These are phyloP conservation scores for Sylvilagus floridanus DNA, from an alignment of 2,797 vertebrate species.

Conservation along the genomic window DNA sequence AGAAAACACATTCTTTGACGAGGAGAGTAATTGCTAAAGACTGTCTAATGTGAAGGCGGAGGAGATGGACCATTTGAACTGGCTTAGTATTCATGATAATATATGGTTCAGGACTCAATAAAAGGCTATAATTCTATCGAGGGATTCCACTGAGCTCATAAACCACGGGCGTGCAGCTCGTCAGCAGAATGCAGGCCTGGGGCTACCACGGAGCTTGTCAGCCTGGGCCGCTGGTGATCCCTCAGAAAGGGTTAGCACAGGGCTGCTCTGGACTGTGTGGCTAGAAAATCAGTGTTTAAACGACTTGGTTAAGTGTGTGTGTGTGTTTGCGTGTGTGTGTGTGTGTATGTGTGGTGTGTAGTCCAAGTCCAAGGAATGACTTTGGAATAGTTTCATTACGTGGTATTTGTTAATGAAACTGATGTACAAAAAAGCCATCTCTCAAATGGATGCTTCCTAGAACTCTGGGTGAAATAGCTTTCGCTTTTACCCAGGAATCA, in stretches of 20 bases:
- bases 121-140: conserved; percentile 89
- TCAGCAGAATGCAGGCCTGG: conserved; percentile 86
- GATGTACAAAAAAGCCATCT: neutral
- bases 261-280: neutral
- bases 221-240: conserved; percentile 76
- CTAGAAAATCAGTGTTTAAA: neutral
- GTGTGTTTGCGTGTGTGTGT: neutral
- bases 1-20: conserved; percentile 86
- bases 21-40: conserved; percentile 85
- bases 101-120: conserved; percentile 85
- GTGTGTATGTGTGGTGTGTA: neutral
- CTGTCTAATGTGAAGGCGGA: conserved; percentile 82
- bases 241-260: conserved; percentile 74
- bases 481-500: neutral
- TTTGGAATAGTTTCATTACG: neutral
- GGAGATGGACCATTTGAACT: conserved; percentile 80
- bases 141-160: conserved; percentile 88
- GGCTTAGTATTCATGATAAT: conserved; percentile 86
- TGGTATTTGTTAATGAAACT: conserved; percentile 34
- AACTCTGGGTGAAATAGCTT: neutral
- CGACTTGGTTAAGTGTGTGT: neutral
- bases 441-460: neutral
- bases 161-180: conserved; percentile 84
- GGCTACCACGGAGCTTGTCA: conserved; percentile 82
- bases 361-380: neutral